Base-by-base conservation (phyloP, 2,888 invertebrate species). In the Panorpa germanica region DNA sequence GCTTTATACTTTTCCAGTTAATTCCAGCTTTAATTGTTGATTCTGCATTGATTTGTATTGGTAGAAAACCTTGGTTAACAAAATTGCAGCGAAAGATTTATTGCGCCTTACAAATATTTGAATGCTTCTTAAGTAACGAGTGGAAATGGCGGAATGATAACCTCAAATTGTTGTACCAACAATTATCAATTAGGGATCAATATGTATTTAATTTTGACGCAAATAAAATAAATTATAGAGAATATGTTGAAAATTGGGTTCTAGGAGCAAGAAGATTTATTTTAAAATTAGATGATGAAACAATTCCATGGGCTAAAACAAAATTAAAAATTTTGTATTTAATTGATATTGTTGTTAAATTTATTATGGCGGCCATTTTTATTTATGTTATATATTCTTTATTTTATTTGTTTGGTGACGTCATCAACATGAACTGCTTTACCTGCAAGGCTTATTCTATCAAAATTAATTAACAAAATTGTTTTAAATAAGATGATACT, bases 1-100 rank as follows among this genome's bases (percentile, higher is more conserved):
- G 53, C 41, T 49, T 56, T 35, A 52, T 61, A 37, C 43, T 62
- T 7, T 57, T 61, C 39, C 68, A 68, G 46, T 47, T 61, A 39
- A 42, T 62, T 25, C 65, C 66, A 4, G 65, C 67, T 2, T 55
- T 61, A 38, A 39, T 60, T n/a, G 47, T 57, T 32, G 68, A 68
- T 42, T 34, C 55, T 7, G 45, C 53, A 2, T 48, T 51, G 28
- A 44, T 51, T 22, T 31, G 64, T 8, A 41, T 54, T 11, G 62
- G 64, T 10, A 50, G 54, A 35, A 57, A 58, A 42, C 56, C 59
- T 32, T 38, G 42, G 47, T 44, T 59, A 49, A 53, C 60, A 35
- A 52, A 48, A 39, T 44, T 57, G 20, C 59, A 60, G 39, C 49
- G 46, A 34, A 52, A 51, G 34, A 50, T 63, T 32, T 57, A 55